Conservation (phyloP, 2,797 vertebrate genomes). For the Cuniculus paca region DNA sequence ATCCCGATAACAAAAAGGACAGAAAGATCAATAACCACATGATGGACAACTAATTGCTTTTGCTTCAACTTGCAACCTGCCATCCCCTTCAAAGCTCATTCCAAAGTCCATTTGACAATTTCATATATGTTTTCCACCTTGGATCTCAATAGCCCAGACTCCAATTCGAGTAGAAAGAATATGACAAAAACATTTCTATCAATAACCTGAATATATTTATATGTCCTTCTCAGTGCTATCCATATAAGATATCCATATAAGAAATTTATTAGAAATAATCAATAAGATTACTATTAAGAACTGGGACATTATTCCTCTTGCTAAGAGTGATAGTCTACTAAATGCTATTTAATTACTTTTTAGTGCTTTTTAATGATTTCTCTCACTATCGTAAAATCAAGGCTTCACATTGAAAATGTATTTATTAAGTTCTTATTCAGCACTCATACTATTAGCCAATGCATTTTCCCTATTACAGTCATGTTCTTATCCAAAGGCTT, state of each 20-base stretch:
- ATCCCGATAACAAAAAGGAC: constrained; percentile 79
- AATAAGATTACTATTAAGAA: not conserved
- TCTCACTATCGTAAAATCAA: constrained; percentile 1
- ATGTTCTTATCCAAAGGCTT: not conserved
- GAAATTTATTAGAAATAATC: constrained; percentile 7
- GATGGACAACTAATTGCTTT: constrained; percentile 85
- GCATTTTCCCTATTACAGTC: not conserved
- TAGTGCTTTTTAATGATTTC: not conserved
- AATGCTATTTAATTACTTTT: constrained; percentile 18
- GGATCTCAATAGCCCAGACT: not conserved
- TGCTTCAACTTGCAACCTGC: constrained; percentile 70
- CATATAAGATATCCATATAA: not conserved
- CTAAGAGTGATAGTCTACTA: not conserved
- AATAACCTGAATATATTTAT: not conserved
- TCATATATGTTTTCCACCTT: constrained; percentile 16
- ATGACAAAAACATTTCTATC: not conserved
- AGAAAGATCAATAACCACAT: constrained; percentile 82
- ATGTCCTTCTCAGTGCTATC: not conserved
- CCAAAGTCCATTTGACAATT: constrained; percentile 49
- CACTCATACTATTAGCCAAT: not conserved
- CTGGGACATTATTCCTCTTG: not conserved
- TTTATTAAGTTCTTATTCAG: constrained; percentile 38
- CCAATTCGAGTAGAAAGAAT: not conserved
- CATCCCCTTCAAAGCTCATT: constrained; percentile 35
- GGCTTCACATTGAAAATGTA: not conserved